Evolutionary conservation across 2,797 vertebrate species (phyloP).

Genomic region (Acrocephalus scirpaceus): DNA sequence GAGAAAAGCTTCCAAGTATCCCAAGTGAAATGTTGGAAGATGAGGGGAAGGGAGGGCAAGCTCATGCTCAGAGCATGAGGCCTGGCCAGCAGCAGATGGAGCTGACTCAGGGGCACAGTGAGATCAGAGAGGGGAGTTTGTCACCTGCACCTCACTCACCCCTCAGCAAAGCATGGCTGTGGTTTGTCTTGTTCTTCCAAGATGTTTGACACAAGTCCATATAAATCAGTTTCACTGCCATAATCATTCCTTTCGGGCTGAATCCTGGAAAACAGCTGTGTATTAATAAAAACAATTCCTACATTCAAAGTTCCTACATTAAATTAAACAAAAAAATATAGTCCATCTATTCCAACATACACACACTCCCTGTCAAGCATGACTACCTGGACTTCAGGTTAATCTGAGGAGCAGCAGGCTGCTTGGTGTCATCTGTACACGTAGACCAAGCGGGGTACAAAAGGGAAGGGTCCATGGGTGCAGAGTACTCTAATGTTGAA

Average conservation of each 20-base stretch:
- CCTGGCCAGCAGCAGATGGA: not conserved
- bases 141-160: constrained; percentile 79
- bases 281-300: not conserved
- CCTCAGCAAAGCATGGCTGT: constrained; percentile 81
- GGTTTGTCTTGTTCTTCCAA: constrained; percentile 87
- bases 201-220: constrained; percentile 91
- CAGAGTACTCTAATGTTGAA: constrained; percentile 72
- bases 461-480: constrained; percentile 67
- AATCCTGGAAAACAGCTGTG: constrained; percentile 76
- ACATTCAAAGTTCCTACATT: not conserved
- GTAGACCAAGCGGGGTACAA: constrained; percentile 82
- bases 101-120: not conserved
- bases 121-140: not conserved
- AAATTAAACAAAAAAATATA: not conserved
- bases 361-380: not conserved
- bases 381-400: constrained; percentile 83
- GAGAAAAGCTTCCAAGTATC: not conserved
- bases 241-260: constrained; percentile 79
- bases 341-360: not conserved
- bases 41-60: not conserved
- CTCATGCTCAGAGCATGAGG: accelerated
- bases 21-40: not conserved
- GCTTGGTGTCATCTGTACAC: constrained; percentile 79
- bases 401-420: constrained; percentile 73
- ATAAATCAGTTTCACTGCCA: constrained; percentile 89